These are phyloP conservation scores for Antechinus stuartii DNA, from an alignment of 2,113 vertebrate genomes.

Conservation along the genomic window DNA sequence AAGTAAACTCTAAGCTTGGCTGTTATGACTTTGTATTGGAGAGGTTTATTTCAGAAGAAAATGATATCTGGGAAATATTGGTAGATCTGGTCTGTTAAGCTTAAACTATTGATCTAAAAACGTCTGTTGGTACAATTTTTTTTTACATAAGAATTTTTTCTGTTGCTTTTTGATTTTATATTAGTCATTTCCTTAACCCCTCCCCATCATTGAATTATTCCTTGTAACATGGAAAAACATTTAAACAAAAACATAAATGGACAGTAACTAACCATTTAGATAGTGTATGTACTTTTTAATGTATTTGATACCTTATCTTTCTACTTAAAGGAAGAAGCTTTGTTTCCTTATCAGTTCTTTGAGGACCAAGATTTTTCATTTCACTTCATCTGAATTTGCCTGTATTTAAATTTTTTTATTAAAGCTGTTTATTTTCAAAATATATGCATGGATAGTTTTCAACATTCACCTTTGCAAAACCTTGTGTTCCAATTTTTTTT, in stretches of 20 bases:
- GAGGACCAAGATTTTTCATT: not conserved
- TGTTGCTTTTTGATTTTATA: not conserved
- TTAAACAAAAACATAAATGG: not conserved
- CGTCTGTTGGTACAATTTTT: not conserved
- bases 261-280: not conserved
- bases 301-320: not conserved
- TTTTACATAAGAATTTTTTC: not conserved
- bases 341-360: not conserved
- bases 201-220: not conserved
- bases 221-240: not conserved
- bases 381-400: not conserved
- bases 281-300: not conserved
- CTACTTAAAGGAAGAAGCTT: not conserved
- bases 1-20: constrained; percentile 5
- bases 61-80: not conserved
- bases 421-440: no score
- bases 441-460: no score
- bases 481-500: no score
- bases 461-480: no score
- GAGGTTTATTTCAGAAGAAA: not conserved
- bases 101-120: not conserved
- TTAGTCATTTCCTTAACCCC: not conserved
- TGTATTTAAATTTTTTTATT: not conserved
- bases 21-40: constrained; percentile 7
- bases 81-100: not conserved